Base-by-base conservation (phyloP, 2,113 vertebrate species). In the Ornithorhynchus anatinus region DNA sequence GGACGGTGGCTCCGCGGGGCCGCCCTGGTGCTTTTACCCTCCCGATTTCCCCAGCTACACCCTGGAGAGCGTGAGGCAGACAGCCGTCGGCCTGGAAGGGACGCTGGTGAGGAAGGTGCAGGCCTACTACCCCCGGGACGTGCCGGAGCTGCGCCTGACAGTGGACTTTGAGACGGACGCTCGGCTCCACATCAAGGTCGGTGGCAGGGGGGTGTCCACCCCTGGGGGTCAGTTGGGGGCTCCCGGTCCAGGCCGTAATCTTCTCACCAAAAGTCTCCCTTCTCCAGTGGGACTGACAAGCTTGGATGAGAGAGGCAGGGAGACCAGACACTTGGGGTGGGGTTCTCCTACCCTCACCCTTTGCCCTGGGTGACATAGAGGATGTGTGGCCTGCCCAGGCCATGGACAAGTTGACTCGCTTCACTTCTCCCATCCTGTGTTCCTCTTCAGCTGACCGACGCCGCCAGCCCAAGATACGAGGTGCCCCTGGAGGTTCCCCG, bases 11-110 rank as follows among this genome's bases (percentile, higher is more conserved):
- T 76, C 48, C 33, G 85, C 16, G 0, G 94, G 94, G 0, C 85
- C 96, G 39, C 96, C 96, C 1, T 97, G 95, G 95, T 96, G 96
- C 80, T 97, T 96, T 79, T 97, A 97, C 76, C 91, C 95, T 2
- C 71, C 84, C 0, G 89, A 92, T 37, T 97, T 95, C 64, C 93
- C 96, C 22, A 96, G 93, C 13, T 97, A 97, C 54, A 43, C 76
- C 1, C 72, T 97, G 19, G 82, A 90, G 51, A 90, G 88, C 14
- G 27, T 91, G 6, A 92, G 91, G 3, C 82, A 92, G 54, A 94
- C 94, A 0, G 62, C 72, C 0, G 68, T 93, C 63, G 95, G 96
- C 12, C 60, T 92, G 81, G 90, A 68, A 19, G 96, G 91, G 15
- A 40, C 57, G 2, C 93, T 97, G 10, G 81, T 89, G 2, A 88